These are phyloP conservation scores for Heterocephalus glaber DNA, from an alignment of 2,113 vertebrate genomes.

Conservation along the genomic window DNA sequence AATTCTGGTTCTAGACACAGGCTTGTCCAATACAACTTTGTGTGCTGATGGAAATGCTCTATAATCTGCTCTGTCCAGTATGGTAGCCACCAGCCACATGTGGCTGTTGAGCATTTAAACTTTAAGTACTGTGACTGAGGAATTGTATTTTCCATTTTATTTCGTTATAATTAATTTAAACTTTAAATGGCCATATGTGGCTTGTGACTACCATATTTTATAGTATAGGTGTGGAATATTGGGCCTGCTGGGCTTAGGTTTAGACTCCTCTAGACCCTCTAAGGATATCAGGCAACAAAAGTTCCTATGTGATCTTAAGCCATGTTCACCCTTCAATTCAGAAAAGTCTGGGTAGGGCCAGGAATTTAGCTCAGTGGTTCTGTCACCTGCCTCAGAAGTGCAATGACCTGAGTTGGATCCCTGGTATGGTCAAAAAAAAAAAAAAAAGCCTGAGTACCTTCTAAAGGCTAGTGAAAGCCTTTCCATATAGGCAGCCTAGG, in stretches of 20 bases:
- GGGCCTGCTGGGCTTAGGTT: background rate
- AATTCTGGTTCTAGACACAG: background rate
- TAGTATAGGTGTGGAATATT: background rate
- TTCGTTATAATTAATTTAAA: conserved; percentile 12
- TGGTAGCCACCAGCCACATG: background rate
- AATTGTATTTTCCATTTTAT: background rate
- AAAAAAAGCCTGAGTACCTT: background rate
- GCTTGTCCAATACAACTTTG: background rate
- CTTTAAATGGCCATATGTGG: background rate
- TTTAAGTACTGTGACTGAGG: background rate
- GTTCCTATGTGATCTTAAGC: background rate
- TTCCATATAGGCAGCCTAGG: background rate
- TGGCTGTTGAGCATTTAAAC: background rate
- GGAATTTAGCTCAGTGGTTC: too few relatives aligned
- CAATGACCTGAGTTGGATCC: too few relatives aligned
- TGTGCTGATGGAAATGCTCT: background rate
- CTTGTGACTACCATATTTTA: background rate
- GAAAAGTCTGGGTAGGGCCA: background rate
- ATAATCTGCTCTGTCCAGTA: background rate
- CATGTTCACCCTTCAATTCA: background rate
- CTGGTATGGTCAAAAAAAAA: too few relatives aligned
- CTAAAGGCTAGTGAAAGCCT: background rate
- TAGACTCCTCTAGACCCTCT: background rate
- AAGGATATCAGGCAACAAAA: background rate
- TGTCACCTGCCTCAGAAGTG: too few relatives aligned